Base-by-base conservation (phyloP, 2,113 vertebrate genomes). In the Chinchilla lanigera region DNA sequence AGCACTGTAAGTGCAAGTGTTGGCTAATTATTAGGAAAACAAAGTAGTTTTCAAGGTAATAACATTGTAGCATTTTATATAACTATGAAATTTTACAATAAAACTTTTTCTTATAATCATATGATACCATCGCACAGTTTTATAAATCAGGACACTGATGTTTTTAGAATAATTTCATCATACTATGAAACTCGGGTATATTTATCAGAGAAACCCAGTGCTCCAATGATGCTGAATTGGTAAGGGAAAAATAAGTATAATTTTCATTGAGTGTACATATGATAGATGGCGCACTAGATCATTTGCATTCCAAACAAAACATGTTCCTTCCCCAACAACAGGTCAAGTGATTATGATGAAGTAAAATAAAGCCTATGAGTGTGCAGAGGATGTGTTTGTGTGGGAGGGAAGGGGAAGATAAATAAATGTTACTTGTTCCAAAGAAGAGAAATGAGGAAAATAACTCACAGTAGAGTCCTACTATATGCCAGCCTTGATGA, bases 1-100 rank as follows among this genome's bases (percentile, higher is more conserved):
- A 92, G 67, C 11, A 81, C 35, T 67, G 73, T 86, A 96, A 95
- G 95, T 19, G 5, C 77, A 97, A 94, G 71, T 71, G 2, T 96
- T 73, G 65, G 44, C 69, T 96, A 97, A 97, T 96, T 97, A 96
- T 96, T 97, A 95, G 77, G 69, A 82, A 96, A 98, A 97, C 80
- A 97, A 97, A 97, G 83, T 78, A 81, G 58, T 94, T 97, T 96
- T 38, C 90, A 93, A 81, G 81, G 58, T 82, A 97, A 96, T 95
- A 93, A 96, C 73, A 86, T 33, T 30, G 47, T 90, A 78, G 44
- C 60, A 89, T 80, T 92, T 96, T 93, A 88, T 47, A 63, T 78
- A 96, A 95, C 77, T 93, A 47, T 38, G 95, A 89, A 90, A 95
- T 82, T 90, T 38, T 94, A 26, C 77, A 96, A 95, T 63, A 54